These are phyloP conservation scores for Mirounga angustirostris DNA, from an alignment of 2,113 vertebrate species.

Conservation along the genomic window DNA sequence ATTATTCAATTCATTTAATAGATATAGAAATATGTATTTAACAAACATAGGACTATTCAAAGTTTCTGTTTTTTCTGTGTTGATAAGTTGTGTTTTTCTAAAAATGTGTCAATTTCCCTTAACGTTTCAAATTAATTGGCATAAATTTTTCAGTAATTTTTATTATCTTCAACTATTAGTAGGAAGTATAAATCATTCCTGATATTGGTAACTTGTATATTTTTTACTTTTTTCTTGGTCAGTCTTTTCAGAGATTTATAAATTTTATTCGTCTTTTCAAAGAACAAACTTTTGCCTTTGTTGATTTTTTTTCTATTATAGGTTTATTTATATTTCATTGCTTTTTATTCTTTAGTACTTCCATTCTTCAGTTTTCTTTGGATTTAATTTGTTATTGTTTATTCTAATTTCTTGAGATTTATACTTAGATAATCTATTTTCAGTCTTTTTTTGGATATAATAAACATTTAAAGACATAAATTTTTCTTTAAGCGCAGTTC, in stretches of 20 bases:
- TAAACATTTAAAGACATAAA: neutral
- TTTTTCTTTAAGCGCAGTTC: neutral
- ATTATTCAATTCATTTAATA: neutral
- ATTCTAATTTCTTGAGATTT: neutral
- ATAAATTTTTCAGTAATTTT: neutral
- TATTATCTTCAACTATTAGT: neutral
- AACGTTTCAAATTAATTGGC: neutral
- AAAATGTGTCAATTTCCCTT: constrained; percentile 9
- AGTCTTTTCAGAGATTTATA: neutral
- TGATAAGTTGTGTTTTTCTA: neutral
- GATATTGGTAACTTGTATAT: neutral
- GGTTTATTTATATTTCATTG: neutral
- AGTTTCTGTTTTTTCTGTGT: constrained; percentile 35
- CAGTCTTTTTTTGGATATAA: neutral
- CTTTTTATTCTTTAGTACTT: neutral
- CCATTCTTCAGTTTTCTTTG: constrained; percentile 10
- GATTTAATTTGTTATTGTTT: neutral
- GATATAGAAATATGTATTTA: neutral
- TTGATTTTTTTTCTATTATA: neutral
- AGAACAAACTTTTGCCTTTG: neutral
- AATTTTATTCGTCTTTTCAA: constrained; percentile 15
- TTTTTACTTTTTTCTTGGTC: neutral
- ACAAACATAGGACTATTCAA: neutral
- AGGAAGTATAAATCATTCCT: neutral
- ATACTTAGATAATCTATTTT: neutral